Conservation (phyloP, 2,113 vertebrate genomes). For the Ceyx melanurus region DNA sequence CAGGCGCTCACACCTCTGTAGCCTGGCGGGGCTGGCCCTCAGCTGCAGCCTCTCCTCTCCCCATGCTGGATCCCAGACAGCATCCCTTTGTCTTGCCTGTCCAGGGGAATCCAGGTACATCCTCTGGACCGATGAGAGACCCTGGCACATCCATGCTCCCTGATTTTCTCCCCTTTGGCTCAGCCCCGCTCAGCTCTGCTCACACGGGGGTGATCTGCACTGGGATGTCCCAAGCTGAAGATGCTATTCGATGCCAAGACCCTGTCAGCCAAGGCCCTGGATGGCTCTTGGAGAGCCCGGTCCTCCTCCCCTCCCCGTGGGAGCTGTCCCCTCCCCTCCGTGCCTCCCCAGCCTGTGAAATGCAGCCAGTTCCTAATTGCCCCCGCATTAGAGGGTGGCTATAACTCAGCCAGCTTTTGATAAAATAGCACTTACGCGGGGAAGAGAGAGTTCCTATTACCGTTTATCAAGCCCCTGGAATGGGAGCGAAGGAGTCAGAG, state of each 20-base stretch:
- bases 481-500: slow-evolving; percentile 60
- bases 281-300: neutral
- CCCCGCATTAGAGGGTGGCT: slow-evolving; percentile 48
- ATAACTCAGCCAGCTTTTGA: slow-evolving; percentile 67
- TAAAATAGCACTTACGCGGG: slow-evolving; percentile 62
- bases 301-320: slow-evolving; percentile 1
- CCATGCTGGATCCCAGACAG: neutral
- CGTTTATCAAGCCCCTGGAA: slow-evolving; percentile 69
- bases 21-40: neutral
- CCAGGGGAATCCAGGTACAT: neutral
- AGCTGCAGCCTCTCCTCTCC: neutral
- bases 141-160: neutral
- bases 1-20: neutral
- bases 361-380: slow-evolving; percentile 44
- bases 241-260: neutral
- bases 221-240: neutral
- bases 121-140: neutral
- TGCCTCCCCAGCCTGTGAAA: slow-evolving; percentile 43
- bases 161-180: neutral
- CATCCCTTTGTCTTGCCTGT: neutral
- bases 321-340: neutral
- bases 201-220: rapidly evolving
- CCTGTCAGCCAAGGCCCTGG: neutral
- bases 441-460: slow-evolving; percentile 65
- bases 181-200: neutral